Evolutionary conservation across 2,113 vertebrate genomes (phyloP).

Genomic region (Xenopus tropicalis): UCB_Xtro_10.0 CM004445.2:124693501-124694000

Average conservation of each 20-base stretch:
- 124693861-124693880: conserved; percentile 36
- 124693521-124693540: too few relatives aligned
- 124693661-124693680: conserved; percentile 23
- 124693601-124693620: neutral
- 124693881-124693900: conserved; percentile 37
- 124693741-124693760: conserved; percentile 40
- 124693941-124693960: neutral
- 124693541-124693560: too few relatives aligned
- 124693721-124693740: conserved; percentile 40
- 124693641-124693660: conserved; percentile 25
- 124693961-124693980: neutral
- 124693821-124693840: conserved; percentile 38
- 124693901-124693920: conserved; percentile 31
- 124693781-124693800: conserved; percentile 33
- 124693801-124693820: conserved; percentile 34
- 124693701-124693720: conserved; percentile 32
- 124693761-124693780: conserved; percentile 38
- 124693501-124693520: too few relatives aligned
- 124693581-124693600: too few relatives aligned
- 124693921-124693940: conserved; percentile 11
- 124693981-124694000: neutral
- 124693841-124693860: conserved; percentile 29
- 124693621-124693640: conserved; percentile 22
- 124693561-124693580: too few relatives aligned
- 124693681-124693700: conserved; percentile 19